Percentiles rank a stretch among this genome's conserved stretches.
These are phyloP conservation scores for Procambarus virginalis DNA, from an alignment of 1,140 invertebrate genomes.

Conservation along the genomic window DNA sequence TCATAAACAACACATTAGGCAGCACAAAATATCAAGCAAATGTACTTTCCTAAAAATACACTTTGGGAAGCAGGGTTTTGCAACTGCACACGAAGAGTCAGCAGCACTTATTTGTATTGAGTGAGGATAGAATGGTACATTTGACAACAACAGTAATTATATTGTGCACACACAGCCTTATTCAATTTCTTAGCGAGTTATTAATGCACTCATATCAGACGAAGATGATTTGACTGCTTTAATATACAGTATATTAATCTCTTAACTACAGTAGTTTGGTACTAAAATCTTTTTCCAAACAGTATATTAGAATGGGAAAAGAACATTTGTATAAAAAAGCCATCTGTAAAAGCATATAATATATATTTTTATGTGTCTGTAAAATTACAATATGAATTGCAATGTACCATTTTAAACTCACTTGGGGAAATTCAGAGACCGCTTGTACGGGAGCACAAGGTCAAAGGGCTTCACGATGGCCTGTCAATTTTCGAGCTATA, in stretches of 20 bases:
- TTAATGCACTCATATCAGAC: slow-evolving; percentile 17
- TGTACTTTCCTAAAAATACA: slow-evolving; percentile 55
- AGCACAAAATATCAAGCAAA: slow-evolving; percentile 58
- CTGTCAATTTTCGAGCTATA: not conserved
- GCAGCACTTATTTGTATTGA: slow-evolving; percentile 53
- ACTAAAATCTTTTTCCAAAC: slow-evolving; percentile 43
- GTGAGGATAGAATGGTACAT: slow-evolving; percentile 50
- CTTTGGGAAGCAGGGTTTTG: slow-evolving; percentile 55
- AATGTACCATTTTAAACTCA: slow-evolving; percentile 51
- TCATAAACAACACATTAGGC: slow-evolving; percentile 57
- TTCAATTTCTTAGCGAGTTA: slow-evolving; percentile 1
- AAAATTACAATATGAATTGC: slow-evolving; percentile 11
- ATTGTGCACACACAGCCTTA: slow-evolving; percentile 51
- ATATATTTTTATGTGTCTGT: slow-evolving; percentile 31
- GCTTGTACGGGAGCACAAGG: slow-evolving; percentile 22
- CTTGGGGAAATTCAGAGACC: slow-evolving; percentile 18
- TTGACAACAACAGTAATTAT: slow-evolving; percentile 29
- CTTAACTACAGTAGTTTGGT: slow-evolving; percentile 17
- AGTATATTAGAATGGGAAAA: slow-evolving; percentile 27
- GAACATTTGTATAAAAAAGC: slow-evolving; percentile 55
- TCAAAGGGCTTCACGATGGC: slow-evolving; percentile 4
- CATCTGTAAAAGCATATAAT: slow-evolving; percentile 45
- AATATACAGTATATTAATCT: not conserved
- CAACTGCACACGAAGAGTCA: slow-evolving; percentile 53
- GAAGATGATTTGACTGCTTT: slow-evolving; percentile 14